Evolutionary conservation across 2,113 vertebrate genomes (phyloP).

Genomic region (Corynorhinus townsendii): DNA sequence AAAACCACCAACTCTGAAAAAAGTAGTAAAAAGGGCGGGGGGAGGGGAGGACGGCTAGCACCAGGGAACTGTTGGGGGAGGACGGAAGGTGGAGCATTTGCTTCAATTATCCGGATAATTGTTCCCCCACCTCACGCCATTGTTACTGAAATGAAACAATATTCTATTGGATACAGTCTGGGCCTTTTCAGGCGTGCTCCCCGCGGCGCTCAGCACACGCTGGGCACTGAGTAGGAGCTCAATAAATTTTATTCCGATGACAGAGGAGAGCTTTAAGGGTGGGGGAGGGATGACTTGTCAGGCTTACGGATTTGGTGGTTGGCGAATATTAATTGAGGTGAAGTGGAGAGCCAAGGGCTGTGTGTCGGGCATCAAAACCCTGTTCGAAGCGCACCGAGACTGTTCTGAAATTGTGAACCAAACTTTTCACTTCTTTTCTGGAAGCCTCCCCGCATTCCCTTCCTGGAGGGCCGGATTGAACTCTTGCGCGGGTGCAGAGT

Average conservation of each 20-base stretch:
- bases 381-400: neutral
- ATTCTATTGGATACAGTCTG: conserved; percentile 66
- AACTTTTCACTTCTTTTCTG: neutral
- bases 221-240: conserved; percentile 59
- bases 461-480: conserved; percentile 27
- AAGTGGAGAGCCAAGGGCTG: neutral
- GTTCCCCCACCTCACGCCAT: conserved; percentile 63
- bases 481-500: neutral
- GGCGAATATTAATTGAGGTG: neutral
- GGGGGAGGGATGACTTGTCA: conserved; percentile 7
- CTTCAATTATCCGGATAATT: conserved; percentile 76
- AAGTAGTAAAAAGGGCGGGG: neutral
- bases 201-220: conserved; percentile 59
- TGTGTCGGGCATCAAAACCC: neutral
- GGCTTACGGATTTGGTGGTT: neutral
- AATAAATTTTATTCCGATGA: conserved; percentile 68
- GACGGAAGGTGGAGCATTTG: conserved; percentile 67
- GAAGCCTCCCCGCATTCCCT: neutral
- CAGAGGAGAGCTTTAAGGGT: conserved; percentile 38
- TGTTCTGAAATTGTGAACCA: conserved; percentile 8
- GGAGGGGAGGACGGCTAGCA: neutral
- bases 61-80: neutral
- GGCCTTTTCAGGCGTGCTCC: conserved; percentile 57
- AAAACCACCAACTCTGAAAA: neutral
- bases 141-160: conserved; percentile 73